Evolutionary conservation across 2,797 vertebrate genomes (phyloP), one percentile per base, ranked within the genome.

Genomic region (Mormyrus proboscirostris): DNA sequence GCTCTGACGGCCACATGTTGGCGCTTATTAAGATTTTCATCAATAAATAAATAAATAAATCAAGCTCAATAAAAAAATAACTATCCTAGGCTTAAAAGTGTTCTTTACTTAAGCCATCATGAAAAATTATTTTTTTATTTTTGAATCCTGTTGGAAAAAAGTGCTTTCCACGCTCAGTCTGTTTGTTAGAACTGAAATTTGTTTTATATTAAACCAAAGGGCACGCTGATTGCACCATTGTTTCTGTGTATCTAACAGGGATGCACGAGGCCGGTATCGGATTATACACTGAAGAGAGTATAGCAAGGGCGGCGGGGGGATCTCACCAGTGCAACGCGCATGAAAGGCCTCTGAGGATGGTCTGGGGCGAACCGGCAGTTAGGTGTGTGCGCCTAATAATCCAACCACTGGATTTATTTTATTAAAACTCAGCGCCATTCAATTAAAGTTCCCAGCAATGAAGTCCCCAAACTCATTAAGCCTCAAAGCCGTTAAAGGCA

Each of bases 381-480:
- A 69, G 53, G 88, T 86, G 65, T 90, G 83, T 84, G 69, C 0
- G 12, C 83, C 85, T 90, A 90, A 91, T 85, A 88, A 90, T 88
- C 79, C 49, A 90, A 91, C 88, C 86, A 89, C 90, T 90, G 90
- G 69, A 89, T 94, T 94, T 93, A 94, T 93, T 94, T 93, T 90
- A 93, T 76, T 89, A 87, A 89, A 89, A 82, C 93, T 92, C 91
- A 25, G 49, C 94, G 92, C 92, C 92, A 93, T 94, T 94, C 93
- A 93, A 93, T 95, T 95, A 94, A 94, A 94, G 92, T 92, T 92
- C 93, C 94, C 90, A 82, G 89, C 92, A 93, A 91, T 93, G 93
- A 94, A 95, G 94, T 92, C 93, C 93, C 93, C 93, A 93, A 93
- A 93, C 93, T 93, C 93, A 92, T 92, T 93, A 93, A 92, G 92